A percentile compares a stretch with the other conserved stretches of the same genome.
These are phyloP conservation scores for Pagrus major DNA, from an alignment of 2,113 vertebrate species.

Conservation along the genomic window DNA sequence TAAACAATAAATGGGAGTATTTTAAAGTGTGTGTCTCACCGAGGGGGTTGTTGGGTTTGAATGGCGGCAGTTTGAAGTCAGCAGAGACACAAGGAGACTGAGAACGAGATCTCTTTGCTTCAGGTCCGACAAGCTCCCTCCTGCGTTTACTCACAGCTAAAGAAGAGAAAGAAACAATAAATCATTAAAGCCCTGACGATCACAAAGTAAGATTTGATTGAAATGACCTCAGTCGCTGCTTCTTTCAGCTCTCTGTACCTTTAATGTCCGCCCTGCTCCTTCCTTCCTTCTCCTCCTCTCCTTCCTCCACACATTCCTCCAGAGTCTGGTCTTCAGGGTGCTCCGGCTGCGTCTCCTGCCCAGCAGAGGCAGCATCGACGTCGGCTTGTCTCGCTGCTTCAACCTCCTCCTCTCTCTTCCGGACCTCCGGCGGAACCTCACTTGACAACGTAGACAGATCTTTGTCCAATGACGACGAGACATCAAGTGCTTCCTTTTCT, in stretches of 20 bases:
- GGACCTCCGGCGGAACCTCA: not conserved
- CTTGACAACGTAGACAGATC: not conserved
- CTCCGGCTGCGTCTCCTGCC: too few relatives aligned
- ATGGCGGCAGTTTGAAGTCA: constrained; percentile 67
- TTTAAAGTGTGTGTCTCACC: constrained; percentile 62
- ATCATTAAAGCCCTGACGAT: too few relatives aligned
- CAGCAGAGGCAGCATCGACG: not conserved
- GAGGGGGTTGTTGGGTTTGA: constrained; percentile 71
- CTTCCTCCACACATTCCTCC: not conserved
- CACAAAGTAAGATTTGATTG: not conserved
- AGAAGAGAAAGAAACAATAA: not conserved
- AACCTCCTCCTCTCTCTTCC: not conserved
- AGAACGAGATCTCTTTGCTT: constrained; percentile 64
- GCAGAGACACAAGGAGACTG: constrained; percentile 35
- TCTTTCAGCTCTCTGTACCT: constrained; percentile 21
- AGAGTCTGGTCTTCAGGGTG: not conserved
- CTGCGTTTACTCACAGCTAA: constrained; percentile 56
- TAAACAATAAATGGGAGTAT: not conserved
- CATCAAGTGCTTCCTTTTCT: not conserved
- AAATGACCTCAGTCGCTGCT: too few relatives aligned
- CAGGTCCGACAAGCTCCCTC: constrained; percentile 26
- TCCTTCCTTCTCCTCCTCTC: not conserved
- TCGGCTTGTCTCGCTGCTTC: not conserved
- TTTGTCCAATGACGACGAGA: not conserved
- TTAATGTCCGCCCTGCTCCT: not conserved